Conservation (phyloP, 2,888 invertebrate genomes). For the Drosophila kuntzei region DNA sequence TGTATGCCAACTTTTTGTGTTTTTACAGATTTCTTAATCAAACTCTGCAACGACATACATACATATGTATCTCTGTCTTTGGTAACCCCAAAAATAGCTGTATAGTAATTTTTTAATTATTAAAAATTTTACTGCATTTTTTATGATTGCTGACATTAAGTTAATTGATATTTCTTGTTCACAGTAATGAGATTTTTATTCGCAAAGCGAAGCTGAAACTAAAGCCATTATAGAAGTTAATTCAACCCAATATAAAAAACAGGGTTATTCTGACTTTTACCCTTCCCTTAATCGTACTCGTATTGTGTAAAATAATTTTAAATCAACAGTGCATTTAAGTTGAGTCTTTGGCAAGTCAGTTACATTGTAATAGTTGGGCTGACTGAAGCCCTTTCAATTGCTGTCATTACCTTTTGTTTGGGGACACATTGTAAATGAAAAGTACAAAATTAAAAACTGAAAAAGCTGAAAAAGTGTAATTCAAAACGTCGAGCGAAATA, state of each 20-base stretch:
- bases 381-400: slow-evolving; percentile 30
- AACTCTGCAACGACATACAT: background rate
- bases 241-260: slow-evolving; percentile 23
- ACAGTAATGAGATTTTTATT: slow-evolving; percentile 33
- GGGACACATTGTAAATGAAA: slow-evolving; percentile 42
- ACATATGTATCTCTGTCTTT: background rate
- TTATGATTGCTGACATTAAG: slow-evolving; percentile 9
- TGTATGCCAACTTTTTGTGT: background rate
- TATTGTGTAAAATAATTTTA: slow-evolving; percentile 44
- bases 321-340: slow-evolving; percentile 50
- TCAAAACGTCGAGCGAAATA: slow-evolving; percentile 32
- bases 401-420: slow-evolving; percentile 58
- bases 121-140: slow-evolving; percentile 7
- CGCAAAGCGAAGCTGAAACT: slow-evolving; percentile 14
- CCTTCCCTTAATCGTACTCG: slow-evolving; percentile 26
- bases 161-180: slow-evolving; percentile 34
- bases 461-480: slow-evolving; percentile 27
- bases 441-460: slow-evolving; percentile 24
- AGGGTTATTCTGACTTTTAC: slow-evolving; percentile 29
- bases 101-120: background rate
- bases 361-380: slow-evolving; percentile 30
- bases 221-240: slow-evolving; percentile 27
- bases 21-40: slow-evolving; percentile 11
- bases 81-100: background rate
- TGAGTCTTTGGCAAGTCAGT: slow-evolving; percentile 45